A percentile compares a stretch with the other conserved stretches of the same genome.
phyloP scores from a whole-genome alignment of 2,797 vertebrate species.

The Hafferia zeledoni region DNA sequence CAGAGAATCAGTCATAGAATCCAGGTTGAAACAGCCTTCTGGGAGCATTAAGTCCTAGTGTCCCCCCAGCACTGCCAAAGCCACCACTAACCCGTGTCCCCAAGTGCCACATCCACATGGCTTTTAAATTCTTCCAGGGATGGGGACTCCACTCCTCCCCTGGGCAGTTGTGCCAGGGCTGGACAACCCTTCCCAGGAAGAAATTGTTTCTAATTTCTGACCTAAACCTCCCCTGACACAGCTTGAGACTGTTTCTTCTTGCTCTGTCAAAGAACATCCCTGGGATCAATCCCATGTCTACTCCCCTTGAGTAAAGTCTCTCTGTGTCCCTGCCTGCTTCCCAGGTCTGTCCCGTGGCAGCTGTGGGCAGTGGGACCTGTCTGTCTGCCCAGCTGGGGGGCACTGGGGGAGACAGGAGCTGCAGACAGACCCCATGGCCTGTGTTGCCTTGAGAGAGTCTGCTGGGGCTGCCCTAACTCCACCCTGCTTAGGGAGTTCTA shows the following conservation, averaged over 20 bases:
- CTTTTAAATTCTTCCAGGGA: background rate
- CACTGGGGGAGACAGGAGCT: background rate
- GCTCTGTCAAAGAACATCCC: background rate
- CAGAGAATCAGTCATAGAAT: too few relatives aligned
- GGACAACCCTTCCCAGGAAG: background rate
- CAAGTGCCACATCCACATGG: fast-evolving
- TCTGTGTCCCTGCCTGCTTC: fast-evolving
- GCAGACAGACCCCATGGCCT: background rate
- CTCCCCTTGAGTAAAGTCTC: background rate
- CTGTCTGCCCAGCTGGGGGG: background rate
- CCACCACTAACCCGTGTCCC: fast-evolving
- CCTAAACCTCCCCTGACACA: background rate
- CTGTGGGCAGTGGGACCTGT: background rate
- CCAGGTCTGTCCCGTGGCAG: fast-evolving
- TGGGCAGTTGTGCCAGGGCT: background rate
- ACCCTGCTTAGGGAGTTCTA: background rate
- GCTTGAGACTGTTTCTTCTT: background rate
- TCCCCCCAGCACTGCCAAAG: too few relatives aligned
- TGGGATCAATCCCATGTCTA: background rate
- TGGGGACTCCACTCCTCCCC: background rate
- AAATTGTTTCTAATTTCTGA: background rate
- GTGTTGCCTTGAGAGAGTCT: too few relatives aligned
- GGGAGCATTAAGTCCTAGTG: background rate
- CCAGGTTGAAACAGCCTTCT: fast-evolving
- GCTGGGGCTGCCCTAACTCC: background rate